phyloP scores from a whole-genome alignment of 2,888 invertebrate species.

The Adelphocoris suturalis region DNA sequence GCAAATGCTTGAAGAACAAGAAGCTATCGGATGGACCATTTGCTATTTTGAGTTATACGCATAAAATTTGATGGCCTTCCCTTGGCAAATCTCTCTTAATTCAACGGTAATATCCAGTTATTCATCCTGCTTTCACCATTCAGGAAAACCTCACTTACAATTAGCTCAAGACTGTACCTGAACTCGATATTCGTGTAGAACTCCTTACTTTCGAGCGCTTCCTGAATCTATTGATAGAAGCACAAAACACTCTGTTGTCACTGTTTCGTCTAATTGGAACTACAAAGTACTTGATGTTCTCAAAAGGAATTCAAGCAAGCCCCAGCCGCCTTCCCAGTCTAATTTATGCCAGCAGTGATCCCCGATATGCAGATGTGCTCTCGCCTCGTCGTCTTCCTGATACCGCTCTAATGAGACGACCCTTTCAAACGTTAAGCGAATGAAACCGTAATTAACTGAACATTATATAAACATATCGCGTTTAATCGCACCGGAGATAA shows the following conservation, averaged over 20 bases:
- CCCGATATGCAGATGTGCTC: conserved; percentile 64
- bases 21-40: no score
- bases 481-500: conserved; percentile 54
- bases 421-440: conserved; percentile 18
- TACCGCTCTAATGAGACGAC: conserved; percentile 54
- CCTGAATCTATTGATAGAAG: not conserved
- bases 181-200: not conserved
- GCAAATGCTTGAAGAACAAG: no score
- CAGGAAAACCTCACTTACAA: no score
- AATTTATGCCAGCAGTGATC: conserved; percentile 51
- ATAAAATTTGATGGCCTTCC: no score
- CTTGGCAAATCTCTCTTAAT: no score
- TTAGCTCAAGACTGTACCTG: not conserved
- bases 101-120: not conserved
- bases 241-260: not conserved
- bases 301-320: conserved; percentile 12
- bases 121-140: not conserved
- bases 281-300: conserved; percentile 62
- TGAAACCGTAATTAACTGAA: conserved; percentile 62
- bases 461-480: conserved; percentile 69
- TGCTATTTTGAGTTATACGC: no score
- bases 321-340: not conserved
- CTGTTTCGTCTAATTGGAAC: conserved; percentile 46
- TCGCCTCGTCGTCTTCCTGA: conserved; percentile 4
- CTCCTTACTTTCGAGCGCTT: not conserved